A percentile compares a stretch with the other conserved stretches of the same genome.
These are phyloP conservation scores for Nemotelus pantherinus DNA, from an alignment of 2,888 invertebrate genomes.

Conservation along the genomic window DNA sequence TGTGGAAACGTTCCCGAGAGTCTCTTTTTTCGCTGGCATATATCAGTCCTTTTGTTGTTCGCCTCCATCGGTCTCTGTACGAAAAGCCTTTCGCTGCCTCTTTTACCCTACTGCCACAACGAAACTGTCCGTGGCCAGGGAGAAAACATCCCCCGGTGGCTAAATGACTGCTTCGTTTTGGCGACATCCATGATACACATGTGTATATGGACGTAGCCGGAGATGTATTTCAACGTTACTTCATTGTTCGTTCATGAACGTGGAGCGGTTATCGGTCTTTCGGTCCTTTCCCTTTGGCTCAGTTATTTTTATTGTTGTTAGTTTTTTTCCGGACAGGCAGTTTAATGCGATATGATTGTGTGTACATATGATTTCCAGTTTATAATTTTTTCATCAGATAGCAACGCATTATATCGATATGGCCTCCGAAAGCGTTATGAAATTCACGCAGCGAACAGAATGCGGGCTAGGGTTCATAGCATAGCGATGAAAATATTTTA, in stretches of 20 bases:
- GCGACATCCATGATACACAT: too few species aligned
- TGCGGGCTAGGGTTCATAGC: background rate
- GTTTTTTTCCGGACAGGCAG: background rate
- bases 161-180: too few species aligned
- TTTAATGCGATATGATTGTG: background rate
- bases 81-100: background rate
- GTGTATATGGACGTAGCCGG: background rate
- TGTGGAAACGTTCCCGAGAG: background rate
- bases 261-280: background rate
- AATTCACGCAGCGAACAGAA: background rate
- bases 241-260: background rate
- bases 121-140: background rate
- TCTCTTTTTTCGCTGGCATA: background rate
- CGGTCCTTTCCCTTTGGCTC: background rate
- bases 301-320: background rate
- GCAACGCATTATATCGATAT: slow-evolving; percentile 17
- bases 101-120: too few species aligned
- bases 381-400: slow-evolving; percentile 34
- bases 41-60: background rate
- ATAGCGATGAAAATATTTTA: too few species aligned
- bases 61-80: background rate
- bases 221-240: background rate
- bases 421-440: background rate
- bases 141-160: background rate
- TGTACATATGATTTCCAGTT: slow-evolving; percentile 27